Percentiles rank a stretch among this genome's conserved stretches.
These are phyloP conservation scores for Luperina testacea DNA, from an alignment of 2,888 invertebrate species.

Conservation along the genomic window DNA sequence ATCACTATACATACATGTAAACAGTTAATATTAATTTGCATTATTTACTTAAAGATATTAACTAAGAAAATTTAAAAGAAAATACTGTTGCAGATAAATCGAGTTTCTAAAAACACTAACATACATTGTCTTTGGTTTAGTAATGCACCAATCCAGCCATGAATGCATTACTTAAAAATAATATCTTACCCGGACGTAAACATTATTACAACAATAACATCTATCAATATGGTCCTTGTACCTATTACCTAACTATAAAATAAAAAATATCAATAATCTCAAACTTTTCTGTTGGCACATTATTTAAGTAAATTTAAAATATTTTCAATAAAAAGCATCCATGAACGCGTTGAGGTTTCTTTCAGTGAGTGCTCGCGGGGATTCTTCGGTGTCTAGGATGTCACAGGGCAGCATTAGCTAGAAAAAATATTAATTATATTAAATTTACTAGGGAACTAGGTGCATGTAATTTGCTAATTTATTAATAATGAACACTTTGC, in stretches of 20 bases:
- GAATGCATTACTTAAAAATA: slow-evolving; percentile 71
- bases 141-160: slow-evolving; percentile 78
- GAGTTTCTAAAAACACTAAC: background rate
- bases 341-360: slow-evolving; percentile 78
- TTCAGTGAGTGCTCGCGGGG: slow-evolving; percentile 80
- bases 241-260: slow-evolving; percentile 54
- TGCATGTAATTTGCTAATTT: background rate
- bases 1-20: slow-evolving; percentile 33
- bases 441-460: background rate
- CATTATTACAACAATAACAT: slow-evolving; percentile 55
- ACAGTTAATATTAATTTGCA: slow-evolving; percentile 13
- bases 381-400: slow-evolving; percentile 78
- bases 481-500: background rate
- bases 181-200: slow-evolving; percentile 33
- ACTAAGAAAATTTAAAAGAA: background rate
- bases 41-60: slow-evolving; percentile 1
- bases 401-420: slow-evolving; percentile 83
- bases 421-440: slow-evolving; percentile 47
- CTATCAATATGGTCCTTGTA: slow-evolving; percentile 67
- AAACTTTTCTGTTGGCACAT: slow-evolving; percentile 67
- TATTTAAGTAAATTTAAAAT: slow-evolving; percentile 22
- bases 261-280: slow-evolving; percentile 53
- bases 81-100: too few species aligned
- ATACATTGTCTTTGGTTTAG: slow-evolving; percentile 32
- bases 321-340: slow-evolving; percentile 80